Evolutionary conservation across 2,113 vertebrate genomes (phyloP).

Genomic region (Colius striatus): DNA sequence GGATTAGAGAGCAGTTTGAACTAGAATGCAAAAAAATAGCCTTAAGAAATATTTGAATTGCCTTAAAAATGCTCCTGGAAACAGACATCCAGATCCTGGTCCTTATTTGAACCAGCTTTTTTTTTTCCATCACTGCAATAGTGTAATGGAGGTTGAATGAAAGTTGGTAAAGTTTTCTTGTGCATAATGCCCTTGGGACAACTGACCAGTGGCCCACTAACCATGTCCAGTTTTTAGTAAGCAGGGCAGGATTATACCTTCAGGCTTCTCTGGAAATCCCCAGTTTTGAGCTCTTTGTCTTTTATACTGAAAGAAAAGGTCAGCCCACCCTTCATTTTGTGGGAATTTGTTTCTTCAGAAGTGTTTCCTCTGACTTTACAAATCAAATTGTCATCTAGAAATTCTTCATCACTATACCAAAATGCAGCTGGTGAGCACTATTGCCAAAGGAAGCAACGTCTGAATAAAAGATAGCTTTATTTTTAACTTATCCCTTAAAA

Average conservation of each 20-base stretch:
- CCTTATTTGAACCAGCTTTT: neutral
- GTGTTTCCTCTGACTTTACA: neutral
- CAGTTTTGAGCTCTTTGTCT: neutral
- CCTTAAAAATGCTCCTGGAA: conserved; percentile 21
- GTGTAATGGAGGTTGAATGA: neutral
- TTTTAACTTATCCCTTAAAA: conserved; percentile 10
- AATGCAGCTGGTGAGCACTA: neutral
- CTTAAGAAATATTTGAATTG: conserved; percentile 16
- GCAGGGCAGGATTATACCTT: neutral
- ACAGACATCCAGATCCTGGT: neutral
- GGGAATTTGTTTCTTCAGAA: neutral
- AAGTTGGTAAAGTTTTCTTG: neutral
- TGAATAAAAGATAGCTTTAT: conserved; percentile 2
- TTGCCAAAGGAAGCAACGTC: neutral
- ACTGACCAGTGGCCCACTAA: neutral
- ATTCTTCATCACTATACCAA: neutral
- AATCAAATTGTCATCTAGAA: neutral
- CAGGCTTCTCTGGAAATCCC: neutral
- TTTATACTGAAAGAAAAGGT: neutral
- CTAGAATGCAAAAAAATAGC: neutral
- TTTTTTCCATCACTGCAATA: neutral
- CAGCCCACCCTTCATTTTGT: neutral
- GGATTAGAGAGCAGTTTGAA: conserved; percentile 39
- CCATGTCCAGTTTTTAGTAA: neutral
- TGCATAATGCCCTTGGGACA: accelerated